Percentiles rank a stretch among this genome's conserved stretches.
phyloP scores from a whole-genome alignment of 1,140 invertebrate species.

The Microvelia longipes region DNA sequence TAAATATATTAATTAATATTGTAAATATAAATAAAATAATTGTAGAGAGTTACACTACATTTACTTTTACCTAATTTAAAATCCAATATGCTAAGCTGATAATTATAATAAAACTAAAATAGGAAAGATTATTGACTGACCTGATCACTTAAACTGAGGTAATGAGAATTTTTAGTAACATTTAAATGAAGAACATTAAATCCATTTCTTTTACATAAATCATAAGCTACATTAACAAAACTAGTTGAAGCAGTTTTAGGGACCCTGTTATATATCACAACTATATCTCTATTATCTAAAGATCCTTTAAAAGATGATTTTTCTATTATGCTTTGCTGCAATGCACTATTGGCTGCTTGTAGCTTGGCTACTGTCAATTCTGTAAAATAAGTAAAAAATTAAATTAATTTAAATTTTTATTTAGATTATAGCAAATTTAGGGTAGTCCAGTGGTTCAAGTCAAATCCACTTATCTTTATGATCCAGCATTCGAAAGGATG shows the following conservation, averaged over 20 bases:
- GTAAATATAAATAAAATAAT: no score
- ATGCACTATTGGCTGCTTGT: slow-evolving; percentile 5
- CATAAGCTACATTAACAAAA: slow-evolving; percentile 92
- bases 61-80: no score
- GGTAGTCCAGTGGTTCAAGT: neutral
- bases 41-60: no score
- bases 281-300: slow-evolving; percentile 37
- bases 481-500: no score
- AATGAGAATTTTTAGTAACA: slow-evolving; percentile 86
- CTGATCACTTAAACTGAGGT: slow-evolving; percentile 82
- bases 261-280: slow-evolving; percentile 90
- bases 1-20: no score
- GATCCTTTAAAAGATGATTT: neutral
- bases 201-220: slow-evolving; percentile 79
- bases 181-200: slow-evolving; percentile 95
- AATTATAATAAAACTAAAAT: no score
- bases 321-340: neutral
- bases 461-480: no score
- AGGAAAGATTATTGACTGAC: no score
- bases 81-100: no score
- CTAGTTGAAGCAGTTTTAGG: slow-evolving; percentile 99
- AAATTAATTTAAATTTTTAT: neutral
- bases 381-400: slow-evolving; percentile 7
- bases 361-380: slow-evolving; percentile 15
- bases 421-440: neutral